phyloP scores from a whole-genome alignment of 2,797 vertebrate species.

The Micropoecilia bifurca region DNA sequence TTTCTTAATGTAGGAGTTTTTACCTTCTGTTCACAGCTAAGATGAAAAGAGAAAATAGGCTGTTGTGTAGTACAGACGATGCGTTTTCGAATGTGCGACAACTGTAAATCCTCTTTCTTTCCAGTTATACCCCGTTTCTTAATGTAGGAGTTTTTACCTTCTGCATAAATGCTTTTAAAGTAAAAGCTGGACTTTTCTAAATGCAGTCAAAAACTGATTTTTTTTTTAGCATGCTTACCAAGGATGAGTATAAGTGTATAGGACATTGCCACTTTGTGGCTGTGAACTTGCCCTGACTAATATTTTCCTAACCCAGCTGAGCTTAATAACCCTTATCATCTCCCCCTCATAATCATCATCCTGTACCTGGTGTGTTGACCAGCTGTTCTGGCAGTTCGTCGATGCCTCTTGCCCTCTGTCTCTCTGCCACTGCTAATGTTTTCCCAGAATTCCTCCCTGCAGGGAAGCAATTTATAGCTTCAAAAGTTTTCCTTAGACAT shows the following conservation, averaged over 20 bases:
- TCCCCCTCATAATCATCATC: not conserved
- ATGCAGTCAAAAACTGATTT: not conserved
- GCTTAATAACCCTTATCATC: not conserved
- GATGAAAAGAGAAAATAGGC: no score
- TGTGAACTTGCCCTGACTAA: constrained; percentile 1
- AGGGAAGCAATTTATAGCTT: not conserved
- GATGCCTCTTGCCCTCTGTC: not conserved
- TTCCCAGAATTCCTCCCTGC: not conserved
- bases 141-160: not conserved
- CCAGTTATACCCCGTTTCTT: no score
- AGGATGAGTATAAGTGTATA: not conserved
- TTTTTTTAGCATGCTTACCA: not conserved
- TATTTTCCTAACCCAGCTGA: not conserved
- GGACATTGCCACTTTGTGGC: not conserved
- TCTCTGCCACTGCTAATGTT: not conserved
- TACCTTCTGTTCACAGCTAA: no score
- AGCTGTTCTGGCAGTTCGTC: not conserved
- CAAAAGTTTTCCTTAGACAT: not conserved
- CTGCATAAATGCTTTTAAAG: not conserved
- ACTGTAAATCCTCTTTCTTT: no score
- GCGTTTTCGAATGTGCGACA: no score
- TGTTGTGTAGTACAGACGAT: no score
- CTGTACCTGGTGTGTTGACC: not conserved
- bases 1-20: not conserved
- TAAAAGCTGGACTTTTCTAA: not conserved